Conservation (phyloP, 2,797 vertebrate species). For the Oreonectes daqikongensis region DNA sequence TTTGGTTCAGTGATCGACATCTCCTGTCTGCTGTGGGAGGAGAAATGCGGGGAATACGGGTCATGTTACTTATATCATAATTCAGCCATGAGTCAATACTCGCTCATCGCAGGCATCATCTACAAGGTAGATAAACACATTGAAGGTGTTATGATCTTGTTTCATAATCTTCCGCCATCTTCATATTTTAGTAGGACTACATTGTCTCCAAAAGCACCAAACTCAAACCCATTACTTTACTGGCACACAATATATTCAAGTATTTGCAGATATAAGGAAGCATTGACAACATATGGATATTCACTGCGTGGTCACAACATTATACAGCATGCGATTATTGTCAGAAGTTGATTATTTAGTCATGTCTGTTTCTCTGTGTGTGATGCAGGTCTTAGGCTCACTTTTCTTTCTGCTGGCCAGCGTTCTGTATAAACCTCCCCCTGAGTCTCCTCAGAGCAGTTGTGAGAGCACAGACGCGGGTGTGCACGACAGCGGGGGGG, state of each 20-base stretch:
- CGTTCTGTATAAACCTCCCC: conserved; percentile 82
- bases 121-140: conserved; percentile 83
- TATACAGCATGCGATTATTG: no score
- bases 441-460: conserved; percentile 81
- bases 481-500: conserved; percentile 40
- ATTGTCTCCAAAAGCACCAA: no score
- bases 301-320: no score
- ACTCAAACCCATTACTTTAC: no score
- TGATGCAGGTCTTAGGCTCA: conserved; percentile 81
- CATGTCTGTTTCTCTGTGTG: background rate
- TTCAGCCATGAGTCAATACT: conserved; percentile 87
- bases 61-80: conserved; percentile 94
- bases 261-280: no score
- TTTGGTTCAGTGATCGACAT: conserved; percentile 93
- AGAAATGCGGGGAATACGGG: conserved; percentile 85
- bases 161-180: no score
- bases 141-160: background rate
- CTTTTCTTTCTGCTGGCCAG: conserved; percentile 83
- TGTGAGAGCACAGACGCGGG: conserved; percentile 76
- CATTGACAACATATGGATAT: no score
- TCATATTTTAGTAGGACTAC: no score
- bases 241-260: no score
- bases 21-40: conserved; percentile 92
- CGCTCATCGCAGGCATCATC: conserved; percentile 80
- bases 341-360: background rate